A percentile compares a stretch with the other conserved stretches of the same genome.
Conservation (phyloP, 2,888 invertebrate species). For the Drosophila merina region DNA sequence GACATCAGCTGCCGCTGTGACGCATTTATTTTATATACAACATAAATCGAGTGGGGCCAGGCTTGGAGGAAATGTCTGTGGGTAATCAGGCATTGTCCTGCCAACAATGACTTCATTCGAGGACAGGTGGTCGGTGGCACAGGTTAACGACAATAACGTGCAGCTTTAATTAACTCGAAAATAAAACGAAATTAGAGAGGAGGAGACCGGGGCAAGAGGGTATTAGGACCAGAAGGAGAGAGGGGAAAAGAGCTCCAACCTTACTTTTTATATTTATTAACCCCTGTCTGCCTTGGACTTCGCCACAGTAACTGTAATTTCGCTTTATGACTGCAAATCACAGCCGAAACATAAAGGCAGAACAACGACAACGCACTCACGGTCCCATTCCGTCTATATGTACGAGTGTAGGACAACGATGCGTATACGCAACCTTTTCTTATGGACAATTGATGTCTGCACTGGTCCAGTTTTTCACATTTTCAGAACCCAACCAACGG, state of each 20-base stretch:
- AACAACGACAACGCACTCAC: constrained; percentile 24
- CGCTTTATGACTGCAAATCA: constrained; percentile 80
- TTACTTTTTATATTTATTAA: constrained; percentile 79
- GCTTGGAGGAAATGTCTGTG: neutral
- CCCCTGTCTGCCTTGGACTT: constrained; percentile 50
- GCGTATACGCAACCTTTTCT: constrained; percentile 80
- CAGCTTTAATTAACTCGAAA: constrained; percentile 76
- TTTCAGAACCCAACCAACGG: constrained; percentile 22
- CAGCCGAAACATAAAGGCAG: constrained; percentile 75
- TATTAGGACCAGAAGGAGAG: constrained; percentile 33
- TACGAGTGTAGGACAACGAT: constrained; percentile 43
- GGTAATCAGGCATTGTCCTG: constrained; percentile 42
- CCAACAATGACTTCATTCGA: constrained; percentile 48
- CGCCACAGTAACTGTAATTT: constrained; percentile 79
- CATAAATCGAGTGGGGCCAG: constrained; percentile 15
- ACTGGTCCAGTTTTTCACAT: constrained; percentile 30
- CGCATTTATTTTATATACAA: constrained; percentile 33
- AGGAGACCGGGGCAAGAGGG: neutral
- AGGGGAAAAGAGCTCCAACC: constrained; percentile 40
- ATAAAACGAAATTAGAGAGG: constrained; percentile 65
- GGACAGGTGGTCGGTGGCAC: constrained; percentile 46
- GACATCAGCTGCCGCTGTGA: constrained; percentile 12
- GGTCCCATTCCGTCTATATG: constrained; percentile 6
- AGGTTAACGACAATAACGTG: constrained; percentile 62
- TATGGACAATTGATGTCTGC: constrained; percentile 78